phyloP scores from a whole-genome alignment of 2,113 vertebrate genomes.

The Prolemur simus region DNA sequence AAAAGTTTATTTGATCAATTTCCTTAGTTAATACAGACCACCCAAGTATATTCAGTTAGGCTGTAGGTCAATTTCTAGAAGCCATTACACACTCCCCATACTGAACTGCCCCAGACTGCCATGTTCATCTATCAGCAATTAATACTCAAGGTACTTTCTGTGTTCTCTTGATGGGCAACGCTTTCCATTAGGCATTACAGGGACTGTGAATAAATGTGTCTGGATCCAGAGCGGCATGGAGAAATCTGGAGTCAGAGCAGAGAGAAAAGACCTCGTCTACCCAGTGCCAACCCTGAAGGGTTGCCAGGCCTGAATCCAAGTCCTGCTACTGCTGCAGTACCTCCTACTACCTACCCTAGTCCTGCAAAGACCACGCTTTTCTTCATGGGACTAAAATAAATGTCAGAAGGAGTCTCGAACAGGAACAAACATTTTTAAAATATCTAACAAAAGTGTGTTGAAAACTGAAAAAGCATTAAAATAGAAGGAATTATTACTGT shows the following conservation, averaged over 20 bases:
- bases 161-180: background rate
- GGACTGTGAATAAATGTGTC: background rate
- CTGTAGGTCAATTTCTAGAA: background rate
- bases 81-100: background rate
- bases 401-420: background rate
- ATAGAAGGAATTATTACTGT: background rate
- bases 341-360: background rate
- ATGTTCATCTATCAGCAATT: background rate
- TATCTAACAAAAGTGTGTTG: background rate
- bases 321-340: background rate
- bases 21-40: background rate
- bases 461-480: background rate
- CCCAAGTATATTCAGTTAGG: background rate
- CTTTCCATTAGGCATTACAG: background rate
- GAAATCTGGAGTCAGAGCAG: background rate
- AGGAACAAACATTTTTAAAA: background rate
- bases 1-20: background rate
- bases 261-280: background rate
- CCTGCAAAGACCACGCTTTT: background rate
- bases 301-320: background rate
- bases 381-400: background rate
- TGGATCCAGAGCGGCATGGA: background rate
- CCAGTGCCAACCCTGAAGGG: background rate
- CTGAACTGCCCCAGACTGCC: background rate
- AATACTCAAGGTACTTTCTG: background rate